These are phyloP conservation scores for Tympanoctomys barrerae DNA, from an alignment of 2,797 vertebrate genomes.

Conservation along the genomic window DNA sequence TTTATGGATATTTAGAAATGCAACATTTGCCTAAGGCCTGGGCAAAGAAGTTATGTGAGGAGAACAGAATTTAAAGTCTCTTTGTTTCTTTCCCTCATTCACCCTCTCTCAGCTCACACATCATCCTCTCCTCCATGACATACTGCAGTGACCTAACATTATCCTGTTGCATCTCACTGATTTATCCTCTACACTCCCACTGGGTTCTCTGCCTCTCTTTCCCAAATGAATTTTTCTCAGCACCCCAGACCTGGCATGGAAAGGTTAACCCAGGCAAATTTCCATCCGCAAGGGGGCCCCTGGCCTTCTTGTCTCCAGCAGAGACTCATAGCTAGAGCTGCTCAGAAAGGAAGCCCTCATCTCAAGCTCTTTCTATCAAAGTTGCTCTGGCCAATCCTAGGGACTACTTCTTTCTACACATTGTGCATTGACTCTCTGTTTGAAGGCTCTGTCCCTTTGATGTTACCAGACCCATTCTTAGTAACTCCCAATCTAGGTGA, in stretches of 20 bases:
- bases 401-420: background rate
- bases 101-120: background rate
- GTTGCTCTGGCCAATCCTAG: background rate
- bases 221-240: background rate
- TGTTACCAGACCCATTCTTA: background rate
- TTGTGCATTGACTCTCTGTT: background rate
- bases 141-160: background rate
- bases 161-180: background rate
- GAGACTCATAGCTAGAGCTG: background rate
- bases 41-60: background rate
- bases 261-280: background rate
- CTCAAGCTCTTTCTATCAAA: background rate
- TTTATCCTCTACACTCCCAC: background rate
- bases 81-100: background rate
- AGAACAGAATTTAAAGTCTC: slow-evolving; percentile 6
- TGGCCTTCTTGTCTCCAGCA: background rate
- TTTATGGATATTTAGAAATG: background rate
- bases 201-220: background rate
- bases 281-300: accelerated
- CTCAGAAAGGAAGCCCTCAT: background rate
- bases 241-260: background rate
- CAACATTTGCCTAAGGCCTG: background rate
- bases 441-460: background rate
- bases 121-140: background rate
- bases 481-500: background rate